These are phyloP conservation scores for Aphelenchoides bicaudatus DNA, from an alignment of 2,888 invertebrate species.

Conservation along the genomic window DNA sequence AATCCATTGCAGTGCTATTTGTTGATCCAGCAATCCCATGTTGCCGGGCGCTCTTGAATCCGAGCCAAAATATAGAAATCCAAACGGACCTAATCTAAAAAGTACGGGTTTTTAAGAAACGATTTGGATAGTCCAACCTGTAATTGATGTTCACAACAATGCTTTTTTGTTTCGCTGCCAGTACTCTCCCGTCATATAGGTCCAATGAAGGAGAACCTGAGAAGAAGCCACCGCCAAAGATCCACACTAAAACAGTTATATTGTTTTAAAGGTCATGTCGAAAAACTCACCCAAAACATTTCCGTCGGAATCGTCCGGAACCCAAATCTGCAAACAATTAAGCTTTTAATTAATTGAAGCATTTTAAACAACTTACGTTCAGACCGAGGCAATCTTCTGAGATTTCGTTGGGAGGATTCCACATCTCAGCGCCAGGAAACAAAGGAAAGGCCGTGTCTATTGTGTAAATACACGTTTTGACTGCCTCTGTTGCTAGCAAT, in stretches of 20 bases:
- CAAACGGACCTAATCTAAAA: slow-evolving; percentile 83
- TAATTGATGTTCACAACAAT: slow-evolving; percentile 60
- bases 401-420: slow-evolving; percentile 83
- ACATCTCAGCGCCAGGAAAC: slow-evolving; percentile 76
- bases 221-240: slow-evolving; percentile 62
- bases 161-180: slow-evolving; percentile 59
- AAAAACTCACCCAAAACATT: too few relatives aligned
- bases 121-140: slow-evolving; percentile 33
- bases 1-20: slow-evolving; percentile 82
- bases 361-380: slow-evolving; percentile 68
- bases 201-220: slow-evolving; percentile 62
- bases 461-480: slow-evolving; percentile 51
- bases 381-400: slow-evolving; percentile 90
- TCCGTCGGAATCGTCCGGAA: slow-evolving; percentile 67
- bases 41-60: slow-evolving; percentile 79
- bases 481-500: slow-evolving; percentile 41
- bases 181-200: slow-evolving; percentile 63
- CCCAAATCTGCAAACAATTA: slow-evolving; percentile 71
- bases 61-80: slow-evolving; percentile 81
- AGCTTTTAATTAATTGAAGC: too few relatives aligned
- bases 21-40: slow-evolving; percentile 88
- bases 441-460: slow-evolving; percentile 55
- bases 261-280: too few relatives aligned
- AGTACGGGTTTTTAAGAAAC: not conserved
- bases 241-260: slow-evolving; percentile 62